phyloP scores from a whole-genome alignment of 53 echinoderm and acorn worm genomes.

The Patiria pectinifera region DNA sequence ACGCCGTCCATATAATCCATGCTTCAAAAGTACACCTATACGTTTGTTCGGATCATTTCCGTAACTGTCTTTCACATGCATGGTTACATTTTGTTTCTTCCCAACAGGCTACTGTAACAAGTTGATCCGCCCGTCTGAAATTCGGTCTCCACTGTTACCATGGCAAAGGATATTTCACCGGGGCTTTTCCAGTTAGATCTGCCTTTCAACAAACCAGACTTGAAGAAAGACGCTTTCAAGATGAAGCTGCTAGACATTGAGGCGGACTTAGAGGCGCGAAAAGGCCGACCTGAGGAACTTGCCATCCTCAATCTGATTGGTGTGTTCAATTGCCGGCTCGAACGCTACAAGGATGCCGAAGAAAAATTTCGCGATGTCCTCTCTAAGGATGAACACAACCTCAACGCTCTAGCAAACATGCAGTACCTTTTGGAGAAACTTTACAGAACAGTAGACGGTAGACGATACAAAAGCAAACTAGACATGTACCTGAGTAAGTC shows the following conservation, averaged over 20 bases:
- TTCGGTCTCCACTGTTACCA: not conserved
- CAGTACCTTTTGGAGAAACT: constrained; percentile 15
- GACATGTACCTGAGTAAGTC: not conserved
- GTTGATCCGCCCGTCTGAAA: not conserved
- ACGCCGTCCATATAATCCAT: too few relatives aligned
- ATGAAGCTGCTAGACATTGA: constrained; percentile 34
- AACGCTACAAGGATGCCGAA: constrained; percentile 29
- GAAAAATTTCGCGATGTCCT: constrained; percentile 24
- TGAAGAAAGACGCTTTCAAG: not conserved
- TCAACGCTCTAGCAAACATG: constrained; percentile 56
- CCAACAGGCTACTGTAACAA: not conserved
- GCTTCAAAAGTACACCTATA: not conserved
- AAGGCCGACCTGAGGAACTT: constrained; percentile 19
- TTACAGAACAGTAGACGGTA: constrained; percentile 10
- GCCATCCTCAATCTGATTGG: constrained; percentile 42
- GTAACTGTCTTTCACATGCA: not conserved
- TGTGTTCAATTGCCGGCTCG: constrained; percentile 14
- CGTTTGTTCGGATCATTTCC: not conserved
- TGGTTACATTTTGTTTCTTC: not conserved
- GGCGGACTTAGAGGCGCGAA: constrained; percentile 20
- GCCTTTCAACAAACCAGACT: constrained; percentile 6
- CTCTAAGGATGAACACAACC: constrained; percentile 29
- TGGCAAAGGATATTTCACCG: constrained; percentile 11
- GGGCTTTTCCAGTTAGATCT: constrained; percentile 33
- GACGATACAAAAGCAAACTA: not conserved